Conservation (phyloP, 1,140 invertebrate species). For the Conopomorpha cramerella region DNA sequence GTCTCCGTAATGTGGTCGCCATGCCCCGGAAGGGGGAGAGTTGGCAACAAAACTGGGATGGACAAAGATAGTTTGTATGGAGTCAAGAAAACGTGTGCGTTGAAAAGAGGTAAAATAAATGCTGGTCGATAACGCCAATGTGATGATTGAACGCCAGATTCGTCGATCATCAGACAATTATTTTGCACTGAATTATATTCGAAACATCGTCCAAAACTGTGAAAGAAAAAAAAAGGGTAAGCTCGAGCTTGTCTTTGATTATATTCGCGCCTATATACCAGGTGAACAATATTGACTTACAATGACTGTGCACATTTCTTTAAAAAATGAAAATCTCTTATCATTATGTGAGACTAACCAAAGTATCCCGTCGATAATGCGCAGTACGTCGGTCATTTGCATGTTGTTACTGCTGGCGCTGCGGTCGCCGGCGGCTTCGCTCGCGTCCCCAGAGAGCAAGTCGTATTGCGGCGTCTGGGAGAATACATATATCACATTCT, state of each 20-base stretch:
- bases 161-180: no score
- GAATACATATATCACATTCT: background rate
- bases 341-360: conserved; percentile 17
- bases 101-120: no score
- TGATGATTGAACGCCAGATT: no score
- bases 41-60: no score
- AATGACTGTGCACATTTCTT: background rate
- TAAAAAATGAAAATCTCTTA: background rate
- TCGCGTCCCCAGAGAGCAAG: conserved; percentile 27
- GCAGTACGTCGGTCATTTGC: conserved; percentile 23
- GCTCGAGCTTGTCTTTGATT: no score
- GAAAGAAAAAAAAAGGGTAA: background rate
- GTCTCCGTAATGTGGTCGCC: no score
- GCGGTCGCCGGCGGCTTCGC: conserved; percentile 7
- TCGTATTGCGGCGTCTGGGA: conserved; percentile 40
- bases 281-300: background rate
- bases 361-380: conserved; percentile 36
- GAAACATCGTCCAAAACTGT: no score
- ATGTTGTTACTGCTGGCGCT: conserved; percentile 24
- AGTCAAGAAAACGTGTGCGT: no score
- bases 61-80: no score
- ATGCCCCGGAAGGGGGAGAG: no score
- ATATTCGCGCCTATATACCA: background rate
- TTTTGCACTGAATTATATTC: no score
- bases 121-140: no score